Base-by-base conservation (phyloP, 2,113 vertebrate genomes). In the Silurus meridionalis region DNA sequence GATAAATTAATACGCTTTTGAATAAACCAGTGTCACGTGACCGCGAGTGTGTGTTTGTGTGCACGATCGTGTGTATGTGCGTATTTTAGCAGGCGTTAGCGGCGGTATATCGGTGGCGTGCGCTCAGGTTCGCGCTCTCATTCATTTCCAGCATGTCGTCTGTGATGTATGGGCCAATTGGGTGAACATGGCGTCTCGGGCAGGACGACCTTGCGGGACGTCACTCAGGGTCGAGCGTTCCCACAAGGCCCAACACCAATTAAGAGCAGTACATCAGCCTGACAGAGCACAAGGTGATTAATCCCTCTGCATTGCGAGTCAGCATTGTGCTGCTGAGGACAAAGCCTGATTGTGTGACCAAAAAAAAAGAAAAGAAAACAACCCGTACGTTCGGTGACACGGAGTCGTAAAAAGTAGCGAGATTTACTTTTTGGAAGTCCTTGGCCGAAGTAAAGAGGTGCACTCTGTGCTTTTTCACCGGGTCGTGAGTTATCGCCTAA, bases 201-300 rank as follows among this genome's bases (percentile, higher is more conserved):
- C 92, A 90, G 81, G 82, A 85, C 92, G 92, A 94, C 93, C 94
- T 95, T 95, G 93, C 88, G 83, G 90, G 92, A 88, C 91, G 86
- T 74, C 86, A 83, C 88, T 88, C 69, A 81, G 89, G 93, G 92
- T 93, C 91, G 91, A 91, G 89, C 87, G 71, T 83, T 86, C 90
- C 5, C 87, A 85, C 85, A 89, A 91, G 90, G 66, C 75, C 88
- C 87, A 75, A 53, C 84, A 67, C 83, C 90, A 91, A 90, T 92
- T 90, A 91, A 89, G 85, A 87, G 37, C 87, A 87, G 83, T 85
- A 87, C 86, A 90, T 90, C 91, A 90, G 90, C 17, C 64, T 90
- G 90, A 89, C 89, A 85, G 85, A 80, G 86, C 75, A 61, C 88
- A 90, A 89, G 89, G 90, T 90, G 89, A 91, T 87, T 90, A 88